A percentile compares a stretch with the other conserved stretches of the same genome.
Evolutionary conservation across 2,113 vertebrate genomes (phyloP).

Genomic region (Dunckerocampus dactyliophorus): DNA sequence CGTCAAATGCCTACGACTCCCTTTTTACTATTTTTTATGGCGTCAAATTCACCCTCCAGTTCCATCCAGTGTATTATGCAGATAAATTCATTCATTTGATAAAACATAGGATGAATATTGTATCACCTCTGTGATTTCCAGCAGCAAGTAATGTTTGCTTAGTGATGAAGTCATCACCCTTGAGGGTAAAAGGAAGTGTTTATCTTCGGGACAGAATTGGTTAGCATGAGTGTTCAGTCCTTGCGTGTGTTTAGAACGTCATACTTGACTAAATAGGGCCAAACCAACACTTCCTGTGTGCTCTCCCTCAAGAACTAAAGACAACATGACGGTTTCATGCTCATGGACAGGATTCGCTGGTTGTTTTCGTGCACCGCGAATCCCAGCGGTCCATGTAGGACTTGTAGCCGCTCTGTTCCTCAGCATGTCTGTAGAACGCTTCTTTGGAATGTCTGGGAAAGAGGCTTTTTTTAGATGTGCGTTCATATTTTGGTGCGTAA

Average conservation of each 20-base stretch:
- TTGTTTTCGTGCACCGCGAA: slow-evolving; percentile 24
- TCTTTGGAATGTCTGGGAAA: slow-evolving; percentile 66
- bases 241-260: neutral
- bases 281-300: neutral
- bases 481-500: slow-evolving; percentile 53
- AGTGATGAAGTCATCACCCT: neutral
- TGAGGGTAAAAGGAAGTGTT: neutral
- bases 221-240: neutral
- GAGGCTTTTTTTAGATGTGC: slow-evolving; percentile 61
- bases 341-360: slow-evolving; percentile 14
- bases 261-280: neutral
- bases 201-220: neutral
- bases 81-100: neutral
- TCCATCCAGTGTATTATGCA: neutral
- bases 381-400: slow-evolving; percentile 22
- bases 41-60: neutral
- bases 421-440: slow-evolving; percentile 44
- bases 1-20: neutral
- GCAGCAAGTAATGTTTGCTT: neutral
- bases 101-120: no score
- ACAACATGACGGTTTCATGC: neutral
- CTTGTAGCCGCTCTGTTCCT: slow-evolving; percentile 36
- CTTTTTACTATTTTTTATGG: no score
- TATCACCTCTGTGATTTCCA: no score
- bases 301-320: slow-evolving; percentile 8